These are phyloP conservation scores for Eulimnadia texana DNA, from an alignment of 1,140 invertebrate species.

Conservation along the genomic window DNA sequence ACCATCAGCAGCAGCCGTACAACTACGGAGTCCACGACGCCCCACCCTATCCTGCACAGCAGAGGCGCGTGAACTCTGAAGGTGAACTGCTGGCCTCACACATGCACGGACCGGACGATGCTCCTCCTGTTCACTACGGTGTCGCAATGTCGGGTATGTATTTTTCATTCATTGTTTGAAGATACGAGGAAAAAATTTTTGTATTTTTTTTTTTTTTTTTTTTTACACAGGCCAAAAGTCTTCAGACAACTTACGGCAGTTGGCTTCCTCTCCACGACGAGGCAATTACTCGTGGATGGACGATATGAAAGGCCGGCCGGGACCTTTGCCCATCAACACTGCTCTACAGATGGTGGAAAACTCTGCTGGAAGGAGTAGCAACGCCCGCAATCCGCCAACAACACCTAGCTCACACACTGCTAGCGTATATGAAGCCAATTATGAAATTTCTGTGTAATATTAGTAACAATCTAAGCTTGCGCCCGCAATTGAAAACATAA, in stretches of 20 bases:
- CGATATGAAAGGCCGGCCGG: neutral
- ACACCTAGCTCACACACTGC: constrained; percentile 46
- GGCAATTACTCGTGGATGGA: constrained; percentile 23
- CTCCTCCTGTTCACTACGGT: neutral
- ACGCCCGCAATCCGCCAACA: constrained; percentile 15
- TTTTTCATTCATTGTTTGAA: no score
- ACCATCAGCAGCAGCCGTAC: constrained; percentile 20
- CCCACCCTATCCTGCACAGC: constrained; percentile 47
- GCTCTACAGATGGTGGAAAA: constrained; percentile 15
- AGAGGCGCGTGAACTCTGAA: constrained; percentile 22
- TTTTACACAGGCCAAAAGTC: neutral
- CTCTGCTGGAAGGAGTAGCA: constrained; percentile 19
- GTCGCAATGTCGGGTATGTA: neutral
- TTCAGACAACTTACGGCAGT: constrained; percentile 6
- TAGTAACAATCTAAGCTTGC: no score
- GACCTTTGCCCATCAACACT: constrained; percentile 7
- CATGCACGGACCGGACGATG: neutral
- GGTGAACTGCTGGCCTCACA: constrained; percentile 2
- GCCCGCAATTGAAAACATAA: no score
- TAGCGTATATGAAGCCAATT: constrained; percentile 88
- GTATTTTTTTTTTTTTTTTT: no score
- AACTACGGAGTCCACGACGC: constrained; percentile 30
- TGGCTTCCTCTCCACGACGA: constrained; percentile 26
- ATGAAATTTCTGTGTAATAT: constrained; percentile 70
- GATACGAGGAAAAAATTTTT: no score